Evolutionary conservation across 1,140 invertebrate species (phyloP).

Genomic region (Pissodes strobi): DNA sequence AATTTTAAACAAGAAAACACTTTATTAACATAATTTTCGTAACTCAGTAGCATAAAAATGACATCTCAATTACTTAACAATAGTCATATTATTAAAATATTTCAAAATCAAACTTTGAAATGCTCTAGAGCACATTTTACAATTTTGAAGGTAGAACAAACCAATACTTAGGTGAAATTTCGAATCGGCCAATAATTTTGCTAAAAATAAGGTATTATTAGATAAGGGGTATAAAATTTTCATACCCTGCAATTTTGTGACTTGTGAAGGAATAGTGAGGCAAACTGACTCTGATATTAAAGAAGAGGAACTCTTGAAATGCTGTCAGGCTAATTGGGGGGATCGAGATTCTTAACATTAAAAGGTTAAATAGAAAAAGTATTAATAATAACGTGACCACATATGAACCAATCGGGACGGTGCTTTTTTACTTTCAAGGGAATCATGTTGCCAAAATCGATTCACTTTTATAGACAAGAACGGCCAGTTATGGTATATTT

Average conservation of each 20-base stretch:
- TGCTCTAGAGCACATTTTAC: too few species aligned
- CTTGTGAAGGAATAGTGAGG: conserved; percentile 23
- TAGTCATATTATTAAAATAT: too few species aligned
- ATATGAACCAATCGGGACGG: neutral
- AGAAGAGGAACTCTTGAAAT: neutral
- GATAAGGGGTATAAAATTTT: conserved; percentile 11
- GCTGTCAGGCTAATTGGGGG: neutral
- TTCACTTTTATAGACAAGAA: neutral
- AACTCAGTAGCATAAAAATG: too few species aligned
- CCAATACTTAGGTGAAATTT: too few species aligned
- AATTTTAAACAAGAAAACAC: too few species aligned
- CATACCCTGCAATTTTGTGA: conserved; percentile 18
- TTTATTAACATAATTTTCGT: too few species aligned
- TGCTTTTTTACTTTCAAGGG: conserved; percentile 9
- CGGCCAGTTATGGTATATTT: neutral
- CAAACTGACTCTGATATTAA: conserved; percentile 1
- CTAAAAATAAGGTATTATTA: conserved; percentile 8
- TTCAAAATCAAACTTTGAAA: too few species aligned
- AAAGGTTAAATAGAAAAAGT: conserved; percentile 13
- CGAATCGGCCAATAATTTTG: conserved; percentile 8
- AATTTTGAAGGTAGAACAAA: too few species aligned
- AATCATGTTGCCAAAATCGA: neutral
- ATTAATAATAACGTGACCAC: neutral
- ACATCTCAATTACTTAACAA: too few species aligned
- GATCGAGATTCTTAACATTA: conserved; percentile 9